phyloP scores from a whole-genome alignment of 2,113 vertebrate species.

The Sinosuthora webbiana region DNA sequence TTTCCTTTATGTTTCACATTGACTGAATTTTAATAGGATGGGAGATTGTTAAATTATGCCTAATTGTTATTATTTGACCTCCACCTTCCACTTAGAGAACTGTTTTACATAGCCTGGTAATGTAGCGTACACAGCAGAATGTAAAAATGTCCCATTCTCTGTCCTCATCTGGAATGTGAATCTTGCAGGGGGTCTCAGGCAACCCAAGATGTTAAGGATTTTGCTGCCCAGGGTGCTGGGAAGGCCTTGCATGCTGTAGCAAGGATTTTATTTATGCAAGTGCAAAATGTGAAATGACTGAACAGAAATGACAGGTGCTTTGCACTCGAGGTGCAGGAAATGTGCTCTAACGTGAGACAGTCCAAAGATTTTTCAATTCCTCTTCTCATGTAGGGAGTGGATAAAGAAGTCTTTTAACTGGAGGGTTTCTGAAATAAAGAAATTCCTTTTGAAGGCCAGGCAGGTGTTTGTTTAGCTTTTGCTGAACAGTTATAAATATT shows the following conservation, averaged over 20 bases:
- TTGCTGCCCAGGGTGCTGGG: background rate
- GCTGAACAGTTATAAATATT: background rate
- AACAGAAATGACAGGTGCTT: constrained; percentile 9
- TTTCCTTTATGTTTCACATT: background rate
- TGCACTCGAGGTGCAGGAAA: background rate
- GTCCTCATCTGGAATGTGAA: background rate
- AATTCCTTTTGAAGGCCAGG: background rate
- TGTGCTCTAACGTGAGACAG: background rate
- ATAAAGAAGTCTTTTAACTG: background rate
- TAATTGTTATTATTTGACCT: background rate
- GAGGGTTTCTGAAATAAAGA: background rate
- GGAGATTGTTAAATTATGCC: background rate
- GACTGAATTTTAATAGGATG: background rate
- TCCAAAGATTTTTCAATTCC: background rate
- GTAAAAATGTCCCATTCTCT: background rate
- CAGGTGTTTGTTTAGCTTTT: background rate
- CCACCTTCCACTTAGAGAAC: background rate
- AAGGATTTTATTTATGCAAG: constrained; percentile 6
- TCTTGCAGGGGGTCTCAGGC: background rate
- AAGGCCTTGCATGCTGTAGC: background rate
- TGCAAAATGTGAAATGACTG: background rate
- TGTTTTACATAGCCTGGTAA: background rate
- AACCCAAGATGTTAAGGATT: background rate
- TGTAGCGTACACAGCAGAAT: background rate
- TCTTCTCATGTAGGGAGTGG: background rate